Percentiles rank a stretch among this genome's conserved stretches.
phyloP scores from a whole-genome alignment of 2,888 invertebrate genomes.

The Archips xylosteana region DNA sequence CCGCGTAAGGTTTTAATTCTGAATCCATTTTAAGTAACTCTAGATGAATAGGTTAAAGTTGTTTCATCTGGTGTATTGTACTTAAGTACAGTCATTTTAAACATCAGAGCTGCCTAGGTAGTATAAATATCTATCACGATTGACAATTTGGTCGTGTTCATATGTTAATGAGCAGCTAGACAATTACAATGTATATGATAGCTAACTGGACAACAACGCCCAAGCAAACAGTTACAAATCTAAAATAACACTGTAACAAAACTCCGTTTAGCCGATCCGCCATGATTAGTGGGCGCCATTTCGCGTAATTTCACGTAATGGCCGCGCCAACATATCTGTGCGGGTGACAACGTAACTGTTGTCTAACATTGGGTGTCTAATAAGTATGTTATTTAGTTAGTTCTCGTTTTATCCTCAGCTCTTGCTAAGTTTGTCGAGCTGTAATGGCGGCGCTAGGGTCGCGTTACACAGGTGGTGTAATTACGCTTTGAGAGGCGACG shows the following conservation, averaged over 20 bases:
- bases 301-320: slow-evolving; percentile 61
- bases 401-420: slow-evolving; percentile 12
- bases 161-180: no score
- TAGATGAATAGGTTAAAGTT: background rate
- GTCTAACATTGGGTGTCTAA: background rate
- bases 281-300: slow-evolving; percentile 52
- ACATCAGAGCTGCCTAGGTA: no score
- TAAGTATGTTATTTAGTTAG: slow-evolving; percentile 1
- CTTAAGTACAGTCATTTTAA: no score
- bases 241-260: slow-evolving; percentile 44
- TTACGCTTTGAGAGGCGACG: slow-evolving; percentile 46
- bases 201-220: slow-evolving; percentile 25
- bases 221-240: slow-evolving; percentile 40
- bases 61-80: no score
- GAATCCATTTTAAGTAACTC: background rate
- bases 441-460: slow-evolving; percentile 56
- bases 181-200: no score
- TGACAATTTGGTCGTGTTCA: no score
- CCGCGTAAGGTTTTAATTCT: slow-evolving; percentile 10
- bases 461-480: slow-evolving; percentile 62
- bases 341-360: slow-evolving; percentile 14
- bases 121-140: no score
- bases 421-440: slow-evolving; percentile 22
- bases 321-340: slow-evolving; percentile 48
- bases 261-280: slow-evolving; percentile 53